Evolutionary conservation across 2,888 invertebrate species (phyloP).

Genomic region (Ormyrus thymus): DNA sequence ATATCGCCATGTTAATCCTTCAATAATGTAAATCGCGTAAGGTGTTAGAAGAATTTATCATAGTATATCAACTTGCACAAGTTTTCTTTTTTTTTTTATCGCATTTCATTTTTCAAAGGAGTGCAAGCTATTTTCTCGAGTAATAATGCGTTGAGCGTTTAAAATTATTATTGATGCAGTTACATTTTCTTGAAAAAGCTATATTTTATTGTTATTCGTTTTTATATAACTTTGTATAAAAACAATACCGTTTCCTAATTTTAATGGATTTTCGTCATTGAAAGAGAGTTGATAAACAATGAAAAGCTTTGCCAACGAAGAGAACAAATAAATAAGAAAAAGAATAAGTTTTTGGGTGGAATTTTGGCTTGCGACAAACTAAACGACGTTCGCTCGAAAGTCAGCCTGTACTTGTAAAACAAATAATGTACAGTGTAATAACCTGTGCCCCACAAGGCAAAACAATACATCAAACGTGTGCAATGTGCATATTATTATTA

Average conservation of each 20-base stretch:
- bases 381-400: neutral
- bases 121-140: slow-evolving; percentile 2
- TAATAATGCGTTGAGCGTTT: neutral
- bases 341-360: neutral
- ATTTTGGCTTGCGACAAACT: neutral
- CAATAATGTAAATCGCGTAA: slow-evolving; percentile 10
- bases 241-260: too few species aligned
- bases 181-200: too few species aligned
- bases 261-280: neutral
- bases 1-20: slow-evolving; percentile 9
- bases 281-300: slow-evolving; percentile 16
- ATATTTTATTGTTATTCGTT: too few species aligned
- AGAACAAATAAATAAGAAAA: neutral
- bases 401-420: slow-evolving; percentile 39
- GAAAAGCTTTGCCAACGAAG: slow-evolving; percentile 21
- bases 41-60: slow-evolving; percentile 29
- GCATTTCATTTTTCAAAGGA: neutral
- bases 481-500: slow-evolving; percentile 11
- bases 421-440: slow-evolving; percentile 49
- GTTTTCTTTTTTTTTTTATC: neutral
- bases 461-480: slow-evolving; percentile 10
- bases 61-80: slow-evolving; percentile 42
- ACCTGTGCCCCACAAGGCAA: slow-evolving; percentile 7
- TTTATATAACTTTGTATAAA: too few species aligned
- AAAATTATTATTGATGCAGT: too few species aligned